A percentile compares a stretch with the other conserved stretches of the same genome.
phyloP scores from a whole-genome alignment of 2,113 vertebrate genomes.

The Odontophorus gujanensis region DNA sequence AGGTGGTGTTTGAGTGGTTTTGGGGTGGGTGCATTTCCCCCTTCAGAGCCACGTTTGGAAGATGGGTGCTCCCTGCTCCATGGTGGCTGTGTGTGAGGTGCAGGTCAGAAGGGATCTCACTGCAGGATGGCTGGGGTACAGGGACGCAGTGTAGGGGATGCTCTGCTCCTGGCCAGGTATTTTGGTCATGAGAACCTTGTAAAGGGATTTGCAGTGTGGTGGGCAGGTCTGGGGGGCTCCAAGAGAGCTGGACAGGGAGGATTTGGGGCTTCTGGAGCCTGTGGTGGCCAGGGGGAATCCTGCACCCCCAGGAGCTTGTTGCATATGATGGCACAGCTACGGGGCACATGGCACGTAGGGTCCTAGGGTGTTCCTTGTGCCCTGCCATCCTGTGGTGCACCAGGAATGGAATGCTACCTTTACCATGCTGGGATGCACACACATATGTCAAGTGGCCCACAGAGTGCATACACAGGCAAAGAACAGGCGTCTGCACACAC shows the following conservation, averaged over 20 bases:
- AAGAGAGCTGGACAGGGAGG: neutral
- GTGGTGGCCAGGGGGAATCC: neutral
- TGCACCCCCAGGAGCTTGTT: neutral
- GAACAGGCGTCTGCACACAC: neutral
- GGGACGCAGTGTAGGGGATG: neutral
- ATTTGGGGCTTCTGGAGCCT: no score
- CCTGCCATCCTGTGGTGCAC: neutral
- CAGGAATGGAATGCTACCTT: neutral
- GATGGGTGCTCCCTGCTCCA: neutral
- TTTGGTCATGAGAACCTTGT: rapidly evolving
- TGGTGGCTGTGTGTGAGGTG: rapidly evolving
- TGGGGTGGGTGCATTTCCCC: rapidly evolving
- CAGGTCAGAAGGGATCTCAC: neutral
- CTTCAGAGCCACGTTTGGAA: neutral
- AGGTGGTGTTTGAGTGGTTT: rapidly evolving
- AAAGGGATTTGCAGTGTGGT: neutral
- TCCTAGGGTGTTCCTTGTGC: neutral
- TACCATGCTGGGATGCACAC: rapidly evolving
- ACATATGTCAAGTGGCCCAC: rapidly evolving
- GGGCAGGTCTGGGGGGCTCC: neutral
- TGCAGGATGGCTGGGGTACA: rapidly evolving
- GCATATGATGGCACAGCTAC: neutral
- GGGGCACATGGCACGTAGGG: rapidly evolving
- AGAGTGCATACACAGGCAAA: rapidly evolving
- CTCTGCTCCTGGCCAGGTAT: neutral